These are phyloP conservation scores for Trachelus iudaicus DNA, from an alignment of 2,888 invertebrate genomes.

Conservation along the genomic window DNA sequence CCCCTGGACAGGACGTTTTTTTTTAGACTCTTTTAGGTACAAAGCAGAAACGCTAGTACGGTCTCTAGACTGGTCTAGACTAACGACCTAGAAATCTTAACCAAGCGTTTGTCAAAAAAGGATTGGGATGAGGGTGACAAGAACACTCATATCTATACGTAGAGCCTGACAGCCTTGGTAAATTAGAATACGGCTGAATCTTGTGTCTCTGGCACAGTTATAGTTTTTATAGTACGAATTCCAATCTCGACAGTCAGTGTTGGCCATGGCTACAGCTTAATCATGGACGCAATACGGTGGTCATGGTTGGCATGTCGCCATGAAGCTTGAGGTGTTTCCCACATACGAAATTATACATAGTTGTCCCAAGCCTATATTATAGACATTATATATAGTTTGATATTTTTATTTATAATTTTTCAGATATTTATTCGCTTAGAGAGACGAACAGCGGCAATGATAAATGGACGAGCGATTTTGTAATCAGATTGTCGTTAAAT, in stretches of 20 bases:
- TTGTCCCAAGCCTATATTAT: background rate
- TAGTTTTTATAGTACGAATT: background rate
- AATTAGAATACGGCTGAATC: background rate
- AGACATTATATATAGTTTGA: background rate
- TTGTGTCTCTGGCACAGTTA: background rate
- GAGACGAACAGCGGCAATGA: background rate
- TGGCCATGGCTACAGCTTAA: background rate
- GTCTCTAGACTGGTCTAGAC: background rate
- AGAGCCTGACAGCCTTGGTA: background rate
- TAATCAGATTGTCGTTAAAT: background rate
- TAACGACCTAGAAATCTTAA: background rate
- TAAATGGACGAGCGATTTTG: background rate
- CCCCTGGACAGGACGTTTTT: background rate
- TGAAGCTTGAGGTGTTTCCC: background rate
- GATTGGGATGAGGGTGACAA: background rate
- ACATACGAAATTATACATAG: background rate
- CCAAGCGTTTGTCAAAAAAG: background rate
- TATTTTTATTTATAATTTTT: background rate
- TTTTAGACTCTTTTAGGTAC: background rate
- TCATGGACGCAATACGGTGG: background rate
- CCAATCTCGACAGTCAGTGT: background rate
- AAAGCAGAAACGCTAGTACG: background rate
- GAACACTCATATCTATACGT: background rate
- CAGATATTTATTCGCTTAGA: background rate
- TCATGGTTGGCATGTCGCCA: background rate